These are phyloP conservation scores for Amblyraja radiata DNA, from an alignment of 2,797 vertebrate genomes.

Conservation along the genomic window DNA sequence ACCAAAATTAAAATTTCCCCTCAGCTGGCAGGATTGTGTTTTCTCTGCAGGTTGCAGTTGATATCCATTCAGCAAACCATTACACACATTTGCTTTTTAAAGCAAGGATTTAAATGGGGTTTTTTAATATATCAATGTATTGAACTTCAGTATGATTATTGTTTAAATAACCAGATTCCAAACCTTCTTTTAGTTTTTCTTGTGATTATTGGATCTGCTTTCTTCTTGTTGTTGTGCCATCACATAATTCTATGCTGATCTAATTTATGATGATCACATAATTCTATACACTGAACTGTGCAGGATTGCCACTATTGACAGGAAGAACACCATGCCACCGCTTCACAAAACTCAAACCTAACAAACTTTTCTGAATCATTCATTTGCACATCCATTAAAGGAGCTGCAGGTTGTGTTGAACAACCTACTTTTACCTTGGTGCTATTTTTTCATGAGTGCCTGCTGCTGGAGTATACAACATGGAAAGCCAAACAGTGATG, in stretches of 20 bases:
- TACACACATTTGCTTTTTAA: not conserved
- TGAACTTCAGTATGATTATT: not conserved
- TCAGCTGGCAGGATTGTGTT: not conserved
- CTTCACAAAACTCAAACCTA: not conserved
- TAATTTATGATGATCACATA: not conserved
- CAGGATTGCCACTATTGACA: not conserved
- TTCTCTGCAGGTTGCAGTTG: not conserved
- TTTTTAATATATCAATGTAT: not conserved
- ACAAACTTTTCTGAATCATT: not conserved
- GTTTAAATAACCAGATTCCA: not conserved
- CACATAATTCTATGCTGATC: too few relatives aligned
- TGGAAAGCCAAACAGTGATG: not conserved
- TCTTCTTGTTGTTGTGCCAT: not conserved
- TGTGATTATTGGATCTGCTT: not conserved
- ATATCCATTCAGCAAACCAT: not conserved
- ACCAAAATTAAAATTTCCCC: not conserved
- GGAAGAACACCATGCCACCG: too few relatives aligned
- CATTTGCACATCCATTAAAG: not conserved
- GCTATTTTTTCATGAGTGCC: too few relatives aligned
- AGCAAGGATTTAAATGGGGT: not conserved
- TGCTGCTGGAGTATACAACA: not conserved
- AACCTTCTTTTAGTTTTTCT: not conserved
- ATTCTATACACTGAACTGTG: not conserved
- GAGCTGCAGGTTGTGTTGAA: not conserved
- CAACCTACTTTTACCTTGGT: not conserved